Percentiles rank a stretch among this genome's conserved stretches.
phyloP scores from a whole-genome alignment of 2,113 vertebrate genomes.

The Bufo bufo region DNA sequence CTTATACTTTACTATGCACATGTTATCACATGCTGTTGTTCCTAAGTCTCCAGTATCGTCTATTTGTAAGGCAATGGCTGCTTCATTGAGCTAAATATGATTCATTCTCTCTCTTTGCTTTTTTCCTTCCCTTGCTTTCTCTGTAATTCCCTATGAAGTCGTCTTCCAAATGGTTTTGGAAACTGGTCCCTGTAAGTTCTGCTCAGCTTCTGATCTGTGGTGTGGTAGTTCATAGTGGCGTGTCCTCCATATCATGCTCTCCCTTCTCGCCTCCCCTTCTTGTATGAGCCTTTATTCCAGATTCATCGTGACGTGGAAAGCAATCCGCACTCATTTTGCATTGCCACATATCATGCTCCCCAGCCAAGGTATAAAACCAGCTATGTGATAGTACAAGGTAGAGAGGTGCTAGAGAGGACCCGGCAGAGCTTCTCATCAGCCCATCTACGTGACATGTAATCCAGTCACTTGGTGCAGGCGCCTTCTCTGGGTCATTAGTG shows the following conservation, averaged over 20 bases:
- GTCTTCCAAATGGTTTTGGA: slow-evolving; percentile 99
- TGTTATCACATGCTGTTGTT: background rate
- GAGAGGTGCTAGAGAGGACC: no score
- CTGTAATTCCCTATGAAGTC: slow-evolving; percentile 84
- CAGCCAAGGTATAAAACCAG: background rate
- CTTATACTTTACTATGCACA: no score
- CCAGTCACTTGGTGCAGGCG: no score
- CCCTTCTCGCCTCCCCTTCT: background rate
- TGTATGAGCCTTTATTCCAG: background rate
- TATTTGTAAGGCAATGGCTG: slow-evolving; percentile 12
- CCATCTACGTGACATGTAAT: no score
- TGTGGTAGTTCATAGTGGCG: slow-evolving; percentile 13
- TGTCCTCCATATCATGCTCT: slow-evolving; percentile 27
- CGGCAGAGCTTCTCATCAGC: no score
- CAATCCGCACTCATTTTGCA: background rate
- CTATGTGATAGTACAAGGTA: no score
- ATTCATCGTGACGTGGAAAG: background rate
- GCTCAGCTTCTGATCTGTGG: slow-evolving; percentile 63
- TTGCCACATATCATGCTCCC: background rate
- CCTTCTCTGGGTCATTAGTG: no score
- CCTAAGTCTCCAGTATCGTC: background rate
- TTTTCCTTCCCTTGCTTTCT: slow-evolving; percentile 70
- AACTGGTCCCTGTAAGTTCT: slow-evolving; percentile 99
- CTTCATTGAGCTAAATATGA: slow-evolving; percentile 60
- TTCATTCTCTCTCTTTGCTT: slow-evolving; percentile 64